A percentile compares a stretch with the other conserved stretches of the same genome.
These are phyloP conservation scores for Alsophila aescularia DNA, from an alignment of 2,888 invertebrate species.

Conservation along the genomic window DNA sequence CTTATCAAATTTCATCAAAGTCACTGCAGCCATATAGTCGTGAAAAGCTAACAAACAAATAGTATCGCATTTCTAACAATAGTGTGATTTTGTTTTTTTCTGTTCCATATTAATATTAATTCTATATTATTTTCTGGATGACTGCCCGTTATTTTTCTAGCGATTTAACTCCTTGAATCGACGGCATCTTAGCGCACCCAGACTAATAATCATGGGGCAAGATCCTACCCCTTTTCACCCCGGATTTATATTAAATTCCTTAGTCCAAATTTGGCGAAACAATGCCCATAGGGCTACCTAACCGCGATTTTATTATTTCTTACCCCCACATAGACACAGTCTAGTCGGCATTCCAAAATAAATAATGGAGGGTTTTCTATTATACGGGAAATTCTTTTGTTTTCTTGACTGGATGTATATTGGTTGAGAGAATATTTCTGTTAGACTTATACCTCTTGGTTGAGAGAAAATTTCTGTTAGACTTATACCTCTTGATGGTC, in stretches of 20 bases:
- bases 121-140: too few relatives aligned
- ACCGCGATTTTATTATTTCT: conserved; percentile 71
- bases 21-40: too few relatives aligned
- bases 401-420: neutral
- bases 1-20: too few relatives aligned
- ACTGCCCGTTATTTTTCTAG: too few relatives aligned
- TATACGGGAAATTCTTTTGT: neutral
- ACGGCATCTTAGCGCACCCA: conserved; percentile 51
- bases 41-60: too few relatives aligned
- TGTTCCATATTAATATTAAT: too few relatives aligned
- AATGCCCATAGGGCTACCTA: conserved; percentile 64
- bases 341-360: conserved; percentile 18
- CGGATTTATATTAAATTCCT: conserved; percentile 83
- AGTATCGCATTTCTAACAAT: too few relatives aligned
- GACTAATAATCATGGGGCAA: conserved; percentile 72
- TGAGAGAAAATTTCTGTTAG: too few relatives aligned
- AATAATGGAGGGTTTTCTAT: conserved; percentile 3
- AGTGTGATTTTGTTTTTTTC: too few relatives aligned
- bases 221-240: conserved; percentile 74
- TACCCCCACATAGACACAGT: conserved; percentile 34
- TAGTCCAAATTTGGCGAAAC: conserved; percentile 76
- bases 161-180: conserved; percentile 20
- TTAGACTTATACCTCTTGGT: too few relatives aligned
- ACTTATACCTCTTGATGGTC: too few relatives aligned
- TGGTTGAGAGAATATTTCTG: too few relatives aligned